Evolutionary conservation across 2,797 vertebrate genomes (phyloP).

Genomic region (Octomys mimax): DNA sequence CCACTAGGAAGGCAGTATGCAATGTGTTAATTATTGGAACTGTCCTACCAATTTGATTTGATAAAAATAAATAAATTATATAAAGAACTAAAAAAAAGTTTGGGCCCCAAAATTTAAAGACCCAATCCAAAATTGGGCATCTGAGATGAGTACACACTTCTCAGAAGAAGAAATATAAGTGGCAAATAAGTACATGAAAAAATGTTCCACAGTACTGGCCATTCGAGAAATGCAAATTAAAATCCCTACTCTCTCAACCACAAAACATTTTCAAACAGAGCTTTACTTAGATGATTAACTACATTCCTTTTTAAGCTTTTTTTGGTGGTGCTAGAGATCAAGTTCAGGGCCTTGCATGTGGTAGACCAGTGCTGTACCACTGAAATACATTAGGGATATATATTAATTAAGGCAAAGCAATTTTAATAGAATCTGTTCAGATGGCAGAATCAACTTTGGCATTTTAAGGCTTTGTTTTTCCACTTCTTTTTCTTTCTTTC

Average conservation of each 20-base stretch:
- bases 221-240: too few relatives aligned
- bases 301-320: neutral
- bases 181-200: too few relatives aligned
- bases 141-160: too few relatives aligned
- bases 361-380: neutral
- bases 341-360: neutral
- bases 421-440: constrained; percentile 42
- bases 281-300: constrained; percentile 39
- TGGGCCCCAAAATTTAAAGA: too few relatives aligned
- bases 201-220: too few relatives aligned
- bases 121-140: too few relatives aligned
- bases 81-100: too few relatives aligned
- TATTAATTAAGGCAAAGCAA: constrained; percentile 16
- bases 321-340: neutral
- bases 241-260: neutral
- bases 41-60: too few relatives aligned
- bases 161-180: too few relatives aligned
- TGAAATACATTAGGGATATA: neutral
- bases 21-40: too few relatives aligned
- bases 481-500: neutral
- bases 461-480: neutral
- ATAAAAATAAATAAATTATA: too few relatives aligned
- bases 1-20: too few relatives aligned
- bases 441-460: constrained; percentile 9
- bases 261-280: neutral